Evolutionary conservation across 1,140 invertebrate genomes (phyloP), one percentile per base, ranked within the genome.

Genomic region (Polypedilum vanderplanki): DNA sequence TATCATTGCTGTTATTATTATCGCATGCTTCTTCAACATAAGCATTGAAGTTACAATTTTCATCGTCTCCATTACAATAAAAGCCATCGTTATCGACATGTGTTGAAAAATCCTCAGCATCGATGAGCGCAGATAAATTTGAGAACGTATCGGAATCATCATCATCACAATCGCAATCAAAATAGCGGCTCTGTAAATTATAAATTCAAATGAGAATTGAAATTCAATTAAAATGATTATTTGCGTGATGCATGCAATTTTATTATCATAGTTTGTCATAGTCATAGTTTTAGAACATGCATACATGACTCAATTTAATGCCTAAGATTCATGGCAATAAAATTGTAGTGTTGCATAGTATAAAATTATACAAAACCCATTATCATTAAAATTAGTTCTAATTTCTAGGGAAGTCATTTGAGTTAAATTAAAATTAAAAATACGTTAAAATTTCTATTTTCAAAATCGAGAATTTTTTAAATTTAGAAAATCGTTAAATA

Each of bases 91-190:
- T 22, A 70, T 70, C 20, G 65, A 18, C 46, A 57, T 57, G 46
- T 57, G 46, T 70, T 70, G 17, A 9, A 22, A 20, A 70, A 1
- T 70, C 65, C 3, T 70, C 65, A 12, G 46, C 12, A 57, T 57
- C 46, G 46, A 57, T 57, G 12, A 57, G 46, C n/a, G 46, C 46
- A 10, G 65, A 70, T 10, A 70, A 2, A 22, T 70, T 70, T 70
- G 65, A 70, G 10, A 70, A 70, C 17, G 65, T 70, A 22, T 70
- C 65, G 20, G 65, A 70, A 18, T 70, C 65, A 70, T 70, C 65
- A 20, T 70, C 65, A 70, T 70, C 65, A 70, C 65, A 70, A 70
- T 70, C 65, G 18, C 65, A 70, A 18, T 70, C 65, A 70, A 70
- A 70, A 10, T 70, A 70, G 15, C 65, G 65, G 65, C 65, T 70